Percentiles rank a stretch among this genome's conserved stretches.
Evolutionary conservation across 2,888 invertebrate species (phyloP).

Genomic region (Morpho deidamia): DNA sequence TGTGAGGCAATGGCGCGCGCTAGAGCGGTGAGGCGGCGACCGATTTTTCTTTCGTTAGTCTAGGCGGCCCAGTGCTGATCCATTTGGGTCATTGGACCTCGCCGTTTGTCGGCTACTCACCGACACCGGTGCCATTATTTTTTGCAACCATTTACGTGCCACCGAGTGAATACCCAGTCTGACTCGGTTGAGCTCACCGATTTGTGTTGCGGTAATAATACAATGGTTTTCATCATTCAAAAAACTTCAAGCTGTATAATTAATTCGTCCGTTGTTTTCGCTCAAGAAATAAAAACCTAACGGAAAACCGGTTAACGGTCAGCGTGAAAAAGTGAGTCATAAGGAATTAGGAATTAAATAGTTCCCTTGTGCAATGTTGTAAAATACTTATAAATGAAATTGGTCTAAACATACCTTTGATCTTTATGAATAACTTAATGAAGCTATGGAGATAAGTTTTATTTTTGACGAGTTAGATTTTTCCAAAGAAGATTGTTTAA

Average conservation of each 20-base stretch:
- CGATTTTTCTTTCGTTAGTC: conserved; percentile 68
- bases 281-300: conserved; percentile 20
- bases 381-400: neutral
- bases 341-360: neutral
- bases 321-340: conserved; percentile 13
- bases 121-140: conserved; percentile 33
- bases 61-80: conserved; percentile 63
- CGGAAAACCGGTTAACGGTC: conserved; percentile 23
- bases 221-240: conserved; percentile 17
- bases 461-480: too few species aligned
- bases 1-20: conserved; percentile 30
- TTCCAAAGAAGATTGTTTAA: too few species aligned
- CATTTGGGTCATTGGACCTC: conserved; percentile 77
- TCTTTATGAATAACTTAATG: neutral
- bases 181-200: conserved; percentile 49
- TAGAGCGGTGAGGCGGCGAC: conserved; percentile 36
- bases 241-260: conserved; percentile 27
- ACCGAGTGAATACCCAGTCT: conserved; percentile 47
- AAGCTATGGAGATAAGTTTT: too few species aligned
- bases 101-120: conserved; percentile 62
- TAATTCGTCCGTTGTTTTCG: conserved; percentile 19
- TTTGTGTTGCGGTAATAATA: conserved; percentile 32
- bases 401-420: neutral
- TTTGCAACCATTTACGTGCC: conserved; percentile 42
- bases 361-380: conserved; percentile 6